These are phyloP conservation scores for Acridotheres tristis DNA, from an alignment of 2,797 vertebrate species.

Conservation along the genomic window DNA sequence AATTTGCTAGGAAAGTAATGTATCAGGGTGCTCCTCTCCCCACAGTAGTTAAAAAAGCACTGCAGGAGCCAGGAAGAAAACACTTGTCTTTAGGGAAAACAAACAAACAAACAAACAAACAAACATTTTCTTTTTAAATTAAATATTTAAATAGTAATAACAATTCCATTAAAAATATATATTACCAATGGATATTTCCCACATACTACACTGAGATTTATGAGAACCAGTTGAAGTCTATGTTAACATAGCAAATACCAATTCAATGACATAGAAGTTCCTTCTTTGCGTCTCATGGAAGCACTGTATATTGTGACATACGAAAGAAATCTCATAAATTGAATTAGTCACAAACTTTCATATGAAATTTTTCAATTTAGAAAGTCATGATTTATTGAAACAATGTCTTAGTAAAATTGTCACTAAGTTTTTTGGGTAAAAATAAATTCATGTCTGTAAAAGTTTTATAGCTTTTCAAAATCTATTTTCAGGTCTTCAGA, in stretches of 20 bases:
- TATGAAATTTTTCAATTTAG: background rate
- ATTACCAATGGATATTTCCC: background rate
- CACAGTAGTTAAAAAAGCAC: background rate
- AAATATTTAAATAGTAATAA: constrained; percentile 5
- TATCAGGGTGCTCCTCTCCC: constrained; percentile 13
- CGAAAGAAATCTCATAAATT: background rate
- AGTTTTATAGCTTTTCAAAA: background rate
- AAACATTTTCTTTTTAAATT: background rate
- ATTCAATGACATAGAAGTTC: background rate
- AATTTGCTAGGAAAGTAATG: constrained; percentile 5
- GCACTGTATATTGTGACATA: background rate
- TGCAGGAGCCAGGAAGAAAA: background rate
- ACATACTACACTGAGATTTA: background rate
- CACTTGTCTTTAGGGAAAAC: background rate
- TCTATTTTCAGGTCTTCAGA: background rate
- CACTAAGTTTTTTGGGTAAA: background rate
- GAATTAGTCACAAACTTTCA: background rate
- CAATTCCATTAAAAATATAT: background rate
- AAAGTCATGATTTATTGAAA: constrained; percentile 8
- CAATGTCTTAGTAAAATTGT: background rate
- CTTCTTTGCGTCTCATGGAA: background rate
- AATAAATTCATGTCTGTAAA: background rate
- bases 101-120: background rate
- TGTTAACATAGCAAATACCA: background rate
- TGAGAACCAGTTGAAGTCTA: background rate